Evolutionary conservation across 1,140 invertebrate genomes (phyloP), one percentile per base, ranked within the genome.

Genomic region (Drosophila seguyi): DNA sequence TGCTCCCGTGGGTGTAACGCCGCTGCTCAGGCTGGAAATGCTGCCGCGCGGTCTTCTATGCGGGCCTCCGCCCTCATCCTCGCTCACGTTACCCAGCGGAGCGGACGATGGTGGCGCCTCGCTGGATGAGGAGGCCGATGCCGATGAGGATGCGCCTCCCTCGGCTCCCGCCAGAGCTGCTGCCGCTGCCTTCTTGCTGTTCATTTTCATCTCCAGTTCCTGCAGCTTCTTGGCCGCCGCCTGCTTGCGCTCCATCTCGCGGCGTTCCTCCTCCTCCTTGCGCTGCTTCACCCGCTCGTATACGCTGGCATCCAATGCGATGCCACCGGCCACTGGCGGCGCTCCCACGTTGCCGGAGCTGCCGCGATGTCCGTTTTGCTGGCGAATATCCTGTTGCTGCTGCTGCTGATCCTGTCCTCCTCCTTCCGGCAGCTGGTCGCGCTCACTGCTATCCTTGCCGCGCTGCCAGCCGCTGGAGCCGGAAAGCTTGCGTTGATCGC

Each of bases 191-290:
- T 94, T 93, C 66, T 95, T 94, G 42, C 93, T 93, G 25, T 93
- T 94, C 41, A 95, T 93, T 68, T 95, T 95, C 76, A 95, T 94
- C 66, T 96, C 95, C 3, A 96, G 90, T 79, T 94, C 94, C 69
- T 95, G 94, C 27, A 96, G 81, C 79, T 96, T 96, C 52, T 95
- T 95, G 22, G 94, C 94, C 34, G 95, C 95, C 13, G 94, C 93
- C 85, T 93, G 93, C 55, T 94, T 94, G 4, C 93, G 94, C 66
- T 95, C 94, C 74, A 95, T 94, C 61, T 94, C 96, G 50, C 95
- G 94, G 73, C 95, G 96, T 68, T 96, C 96, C 80, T 96, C 96
- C 78, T 96, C 95, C 73, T 96, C 95, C 69, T 95, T 95, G 27
- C 95, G 94, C 74, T 95, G 94, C 59, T 95, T 94, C 1, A 96